phyloP scores from a whole-genome alignment of 2,888 invertebrate genomes.

The Sinotaia quadrata region DNA sequence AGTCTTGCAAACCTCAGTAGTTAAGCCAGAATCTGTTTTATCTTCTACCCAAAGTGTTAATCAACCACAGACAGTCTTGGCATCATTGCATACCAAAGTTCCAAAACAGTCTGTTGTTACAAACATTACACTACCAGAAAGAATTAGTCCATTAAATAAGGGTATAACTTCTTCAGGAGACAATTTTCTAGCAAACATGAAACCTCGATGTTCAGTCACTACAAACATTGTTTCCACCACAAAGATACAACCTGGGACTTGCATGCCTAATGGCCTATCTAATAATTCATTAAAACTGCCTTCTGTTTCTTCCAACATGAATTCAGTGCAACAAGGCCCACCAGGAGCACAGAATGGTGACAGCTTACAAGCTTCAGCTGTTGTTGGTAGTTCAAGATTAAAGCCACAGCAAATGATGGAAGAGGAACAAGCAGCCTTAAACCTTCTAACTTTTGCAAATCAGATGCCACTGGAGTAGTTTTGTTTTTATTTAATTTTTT shows the following conservation, averaged over 20 bases:
- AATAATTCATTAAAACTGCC: too few relatives aligned
- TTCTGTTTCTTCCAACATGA: neutral
- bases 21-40: neutral
- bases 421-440: conserved; percentile 38
- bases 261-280: neutral
- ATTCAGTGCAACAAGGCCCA: too few relatives aligned
- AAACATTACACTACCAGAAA: neutral
- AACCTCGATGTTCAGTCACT: too few relatives aligned
- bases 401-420: conserved; percentile 8
- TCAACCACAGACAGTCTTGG: neutral
- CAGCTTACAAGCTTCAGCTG: conserved; percentile 5
- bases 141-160: neutral
- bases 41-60: neutral
- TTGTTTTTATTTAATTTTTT: too few relatives aligned
- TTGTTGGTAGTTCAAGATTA: neutral
- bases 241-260: neutral
- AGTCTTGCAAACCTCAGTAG: neutral
- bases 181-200: neutral
- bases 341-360: neutral
- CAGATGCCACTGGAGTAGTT: conserved; percentile 22
- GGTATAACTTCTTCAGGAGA: neutral
- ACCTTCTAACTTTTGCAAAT: conserved; percentile 34
- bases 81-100: neutral
- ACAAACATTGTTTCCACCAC: neutral
- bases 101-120: neutral